phyloP scores from a whole-genome alignment of 2,113 vertebrate species.

The Tiliqua scincoides region DNA sequence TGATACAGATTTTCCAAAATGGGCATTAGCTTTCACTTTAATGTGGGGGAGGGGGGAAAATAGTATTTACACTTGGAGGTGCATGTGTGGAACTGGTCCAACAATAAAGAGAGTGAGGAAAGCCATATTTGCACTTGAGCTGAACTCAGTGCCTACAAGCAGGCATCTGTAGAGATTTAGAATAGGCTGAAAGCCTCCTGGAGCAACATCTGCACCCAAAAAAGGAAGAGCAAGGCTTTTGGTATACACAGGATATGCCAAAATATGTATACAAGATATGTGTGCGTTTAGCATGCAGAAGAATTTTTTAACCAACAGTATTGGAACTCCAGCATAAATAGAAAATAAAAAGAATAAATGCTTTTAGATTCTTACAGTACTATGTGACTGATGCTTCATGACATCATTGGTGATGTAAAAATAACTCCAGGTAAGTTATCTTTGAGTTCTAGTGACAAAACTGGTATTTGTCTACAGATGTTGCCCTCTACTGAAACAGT shows the following conservation, averaged over 20 bases:
- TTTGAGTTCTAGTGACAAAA: neutral
- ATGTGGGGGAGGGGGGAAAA: too few species aligned
- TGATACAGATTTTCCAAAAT: neutral
- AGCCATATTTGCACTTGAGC: neutral
- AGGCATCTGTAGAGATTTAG: neutral
- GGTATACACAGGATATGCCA: too few species aligned
- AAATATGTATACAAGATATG: neutral
- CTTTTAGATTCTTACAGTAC: neutral
- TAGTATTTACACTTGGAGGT: neutral
- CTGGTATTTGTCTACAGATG: neutral
- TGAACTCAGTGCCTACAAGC: too few species aligned
- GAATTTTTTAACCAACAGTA: neutral
- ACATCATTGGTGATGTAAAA: neutral
- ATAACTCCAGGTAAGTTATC: slow-evolving; percentile 18
- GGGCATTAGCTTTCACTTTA: neutral
- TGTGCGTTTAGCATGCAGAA: too few species aligned
- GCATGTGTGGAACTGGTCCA: neutral
- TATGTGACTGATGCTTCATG: neutral
- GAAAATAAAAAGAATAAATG: neutral
- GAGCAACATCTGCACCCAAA: neutral
- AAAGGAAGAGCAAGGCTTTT: neutral
- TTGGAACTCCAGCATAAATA: neutral
- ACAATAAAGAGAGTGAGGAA: neutral
- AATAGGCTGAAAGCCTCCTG: neutral
- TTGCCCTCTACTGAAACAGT: neutral